These are phyloP conservation scores for Deilephila porcellus DNA, from an alignment of 2,888 invertebrate genomes.

Conservation along the genomic window DNA sequence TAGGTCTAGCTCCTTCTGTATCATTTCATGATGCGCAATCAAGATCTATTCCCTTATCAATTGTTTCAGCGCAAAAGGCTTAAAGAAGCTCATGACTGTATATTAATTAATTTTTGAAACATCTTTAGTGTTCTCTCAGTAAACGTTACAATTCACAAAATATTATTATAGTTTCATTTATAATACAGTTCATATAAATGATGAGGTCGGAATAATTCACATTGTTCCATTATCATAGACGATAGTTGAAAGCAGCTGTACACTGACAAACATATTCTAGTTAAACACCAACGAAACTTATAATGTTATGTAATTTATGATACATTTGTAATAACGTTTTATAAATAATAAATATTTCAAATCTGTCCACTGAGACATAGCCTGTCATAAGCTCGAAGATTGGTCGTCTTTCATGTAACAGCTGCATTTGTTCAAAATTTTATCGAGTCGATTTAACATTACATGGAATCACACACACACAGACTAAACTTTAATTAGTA, in stretches of 20 bases:
- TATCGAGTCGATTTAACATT: conserved; percentile 69
- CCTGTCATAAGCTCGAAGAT: conserved; percentile 73
- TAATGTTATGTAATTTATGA: conserved; percentile 43
- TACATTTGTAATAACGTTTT: conserved; percentile 71
- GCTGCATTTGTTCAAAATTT: conserved; percentile 11
- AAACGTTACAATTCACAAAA: conserved; percentile 32
- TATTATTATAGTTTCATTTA: conserved; percentile 28
- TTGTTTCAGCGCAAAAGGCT: conserved; percentile 79
- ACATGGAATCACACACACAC: conserved; percentile 67
- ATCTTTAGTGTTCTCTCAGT: conserved; percentile 44
- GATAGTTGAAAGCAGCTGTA: conserved; percentile 4
- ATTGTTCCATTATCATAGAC: conserved; percentile 2
- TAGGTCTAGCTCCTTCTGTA: conserved; percentile 32
- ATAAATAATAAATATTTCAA: conserved; percentile 74
- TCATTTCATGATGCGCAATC: conserved; percentile 46
- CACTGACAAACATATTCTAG: conserved; percentile 19
- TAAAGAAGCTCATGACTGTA: conserved; percentile 58
- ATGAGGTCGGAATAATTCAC: background rate
- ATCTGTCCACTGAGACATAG: conserved; percentile 51
- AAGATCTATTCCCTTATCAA: conserved; percentile 62
- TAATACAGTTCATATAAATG: conserved; percentile 29
- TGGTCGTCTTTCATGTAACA: conserved; percentile 17
- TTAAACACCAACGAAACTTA: conserved; percentile 5
- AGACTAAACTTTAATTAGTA: conserved; percentile 34
- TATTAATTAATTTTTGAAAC: conserved; percentile 60